Evolutionary conservation across 2,888 invertebrate genomes (phyloP), one percentile per base, ranked within the genome.

Genomic region (Cephus runcator): DNA sequence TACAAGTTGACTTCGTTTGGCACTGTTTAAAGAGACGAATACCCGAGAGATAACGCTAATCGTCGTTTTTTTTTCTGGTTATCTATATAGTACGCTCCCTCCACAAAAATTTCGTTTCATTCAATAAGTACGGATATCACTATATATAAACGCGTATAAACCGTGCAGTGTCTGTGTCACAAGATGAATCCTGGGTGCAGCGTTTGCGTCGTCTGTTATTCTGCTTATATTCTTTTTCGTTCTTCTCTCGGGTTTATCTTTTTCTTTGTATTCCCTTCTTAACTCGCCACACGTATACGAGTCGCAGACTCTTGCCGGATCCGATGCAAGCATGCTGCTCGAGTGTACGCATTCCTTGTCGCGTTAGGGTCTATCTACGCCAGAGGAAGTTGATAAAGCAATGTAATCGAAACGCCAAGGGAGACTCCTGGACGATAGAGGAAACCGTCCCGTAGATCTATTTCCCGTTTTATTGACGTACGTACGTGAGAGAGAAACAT

Each of bases 321-420:
- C 23, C 56, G 23, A 56, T 23, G 56, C 56, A 56, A 56, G 56
- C 56, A 56, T 23, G 56, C 23, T 56, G 23, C 74, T 34, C 23
- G 74, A 30, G 35, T 35, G 74, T 74, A 15, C 34, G 74, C 35
- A 74, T 71, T 75, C 77, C 40, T 76, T 69, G 23, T 35, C 71
- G 36, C 36, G 30, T 15, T 31, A 69, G 33, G 75, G 69, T 34
- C n/a, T 34, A 76, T 69, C 69, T 56, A 56, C 23, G 69, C 35
- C 36, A 71, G 34, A 76, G 69, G 77, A 35, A 74, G 35, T 36
- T 74, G 74, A 74, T 74, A 74, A 74, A 74, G 74, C 30, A 34
- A n/a, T 74, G 34, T 23, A 74, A 74, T 74, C 74, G 23, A 74
- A 74, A 35, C 74, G 31, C 74, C 34, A 31, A 36, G 35, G 74